A percentile compares a stretch with the other conserved stretches of the same genome.
phyloP scores from a whole-genome alignment of 2,113 vertebrate genomes.

The Rhinolophus ferrumequinum region DNA sequence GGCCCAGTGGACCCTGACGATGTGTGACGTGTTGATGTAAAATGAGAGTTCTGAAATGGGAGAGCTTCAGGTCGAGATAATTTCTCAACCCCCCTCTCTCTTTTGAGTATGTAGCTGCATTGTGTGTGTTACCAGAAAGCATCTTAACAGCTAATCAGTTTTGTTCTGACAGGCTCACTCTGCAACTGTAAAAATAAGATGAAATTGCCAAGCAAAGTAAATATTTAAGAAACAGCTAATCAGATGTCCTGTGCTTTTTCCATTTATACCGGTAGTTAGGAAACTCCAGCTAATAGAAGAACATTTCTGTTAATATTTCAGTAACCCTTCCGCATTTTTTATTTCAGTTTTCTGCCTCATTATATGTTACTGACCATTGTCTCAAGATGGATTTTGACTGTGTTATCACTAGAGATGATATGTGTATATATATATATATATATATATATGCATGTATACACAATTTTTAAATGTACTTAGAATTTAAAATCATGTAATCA shows the following conservation, averaged over 20 bases:
- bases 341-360: constrained; percentile 15
- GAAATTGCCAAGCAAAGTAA: not conserved
- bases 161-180: too few relatives aligned
- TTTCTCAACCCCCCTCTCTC: fast-evolving
- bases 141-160: not conserved
- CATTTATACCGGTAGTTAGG: not conserved
- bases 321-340: not conserved
- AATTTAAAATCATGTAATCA: not conserved
- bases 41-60: fast-evolving
- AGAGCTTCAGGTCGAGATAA: fast-evolving
- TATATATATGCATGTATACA: too few relatives aligned
- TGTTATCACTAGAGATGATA: too few relatives aligned
- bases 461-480: not conserved
- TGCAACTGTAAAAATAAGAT: not conserved
- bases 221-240: constrained; percentile 31
- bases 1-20: fast-evolving
- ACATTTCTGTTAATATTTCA: not conserved
- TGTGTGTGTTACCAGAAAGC: fast-evolving
- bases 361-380: not conserved
- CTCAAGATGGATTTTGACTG: not conserved
- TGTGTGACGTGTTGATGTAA: fast-evolving
- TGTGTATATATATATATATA: too few relatives aligned
- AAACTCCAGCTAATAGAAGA: not conserved
- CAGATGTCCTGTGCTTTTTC: not conserved
- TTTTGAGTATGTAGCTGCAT: fast-evolving